Evolutionary conservation across 2,797 vertebrate genomes (phyloP).

Genomic region (Myotis planiceps): DNA sequence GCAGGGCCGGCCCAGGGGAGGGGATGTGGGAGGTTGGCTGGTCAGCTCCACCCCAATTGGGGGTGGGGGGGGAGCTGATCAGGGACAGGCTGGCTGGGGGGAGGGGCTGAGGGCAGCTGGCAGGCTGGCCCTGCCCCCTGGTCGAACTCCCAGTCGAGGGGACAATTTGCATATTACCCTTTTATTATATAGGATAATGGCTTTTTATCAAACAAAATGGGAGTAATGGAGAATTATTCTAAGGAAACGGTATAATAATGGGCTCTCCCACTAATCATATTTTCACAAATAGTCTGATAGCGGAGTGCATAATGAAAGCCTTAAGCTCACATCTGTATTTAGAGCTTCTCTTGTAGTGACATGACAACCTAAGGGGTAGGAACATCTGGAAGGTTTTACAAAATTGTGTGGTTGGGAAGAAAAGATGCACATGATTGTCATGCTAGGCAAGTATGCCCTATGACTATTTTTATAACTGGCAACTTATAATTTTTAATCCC

Average conservation of each 20-base stretch:
- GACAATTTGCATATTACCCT: too few relatives aligned
- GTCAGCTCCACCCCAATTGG: too few relatives aligned
- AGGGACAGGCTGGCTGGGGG: fast-evolving
- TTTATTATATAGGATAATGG: not conserved
- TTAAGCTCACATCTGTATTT: not conserved
- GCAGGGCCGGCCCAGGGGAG: too few relatives aligned
- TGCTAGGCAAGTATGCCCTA: not conserved
- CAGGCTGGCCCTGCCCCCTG: too few relatives aligned
- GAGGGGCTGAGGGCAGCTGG: too few relatives aligned
- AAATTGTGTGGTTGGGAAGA: not conserved
- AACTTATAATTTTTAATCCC: not conserved
- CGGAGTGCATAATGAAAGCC: not conserved
- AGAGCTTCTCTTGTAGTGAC: not conserved
- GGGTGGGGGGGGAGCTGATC: too few relatives aligned
- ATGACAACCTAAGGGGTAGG: not conserved
- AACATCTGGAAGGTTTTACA: not conserved
- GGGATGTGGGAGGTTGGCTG: too few relatives aligned
- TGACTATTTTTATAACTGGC: not conserved
- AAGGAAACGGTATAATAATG: not conserved
- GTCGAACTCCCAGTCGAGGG: too few relatives aligned
- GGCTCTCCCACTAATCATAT: not conserved
- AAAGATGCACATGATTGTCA: not conserved
- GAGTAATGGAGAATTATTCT: not conserved
- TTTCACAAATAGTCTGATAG: not conserved
- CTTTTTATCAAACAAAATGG: not conserved